Base-by-base conservation (phyloP, 2,888 invertebrate species). In the Elysia crispata region DNA sequence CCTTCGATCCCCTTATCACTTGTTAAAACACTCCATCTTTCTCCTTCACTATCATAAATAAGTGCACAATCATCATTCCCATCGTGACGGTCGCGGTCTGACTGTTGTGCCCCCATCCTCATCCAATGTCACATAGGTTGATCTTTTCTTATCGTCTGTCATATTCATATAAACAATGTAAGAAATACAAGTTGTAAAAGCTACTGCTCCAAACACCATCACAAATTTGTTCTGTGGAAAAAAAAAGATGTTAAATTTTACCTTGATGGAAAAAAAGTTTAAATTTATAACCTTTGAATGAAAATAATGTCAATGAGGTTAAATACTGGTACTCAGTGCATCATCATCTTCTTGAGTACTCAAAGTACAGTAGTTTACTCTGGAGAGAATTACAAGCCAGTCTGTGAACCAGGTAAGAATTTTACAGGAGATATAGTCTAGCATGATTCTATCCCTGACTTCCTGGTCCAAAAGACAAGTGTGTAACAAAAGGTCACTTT, bases 111-210 rank as follows among this genome's bases (percentile, higher is more conserved):
- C 81, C 0, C 96, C 97, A 90, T 97, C 96, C 83, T 95, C 94
- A 89, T 95, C 94, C 25, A 97, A 93, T 0, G 96, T 96, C 41
- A 95, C 93, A 92, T 97, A 97, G 90, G 95, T 96, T 64, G 96
- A 95, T 92, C 95, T 94, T 64, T 82, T 85, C 41, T 85, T 85
- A 92, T 96, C 95, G 91, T 96, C 96, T 91, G 95, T 95, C 76
- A 94, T 93, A 85, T 96, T 94, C 96, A 97, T 96, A 89, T 97
- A 97, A 3, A 95, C 94, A 82, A 98, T 95, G 90, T 97, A 97
- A 18, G 95, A 96, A 78, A 95, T 92, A 85, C 96, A 95, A 23
- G 95, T 93, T 20, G 95, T 93, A 88, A 97, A 95, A 76, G 95
- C 95, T 72, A 95, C 92, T n/a, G 95, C 89, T 69, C 97, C 97